Evolutionary conservation across 2,113 vertebrate genomes (phyloP), one percentile per base, ranked within the genome.

Genomic region (Corvus hawaiiensis): DNA sequence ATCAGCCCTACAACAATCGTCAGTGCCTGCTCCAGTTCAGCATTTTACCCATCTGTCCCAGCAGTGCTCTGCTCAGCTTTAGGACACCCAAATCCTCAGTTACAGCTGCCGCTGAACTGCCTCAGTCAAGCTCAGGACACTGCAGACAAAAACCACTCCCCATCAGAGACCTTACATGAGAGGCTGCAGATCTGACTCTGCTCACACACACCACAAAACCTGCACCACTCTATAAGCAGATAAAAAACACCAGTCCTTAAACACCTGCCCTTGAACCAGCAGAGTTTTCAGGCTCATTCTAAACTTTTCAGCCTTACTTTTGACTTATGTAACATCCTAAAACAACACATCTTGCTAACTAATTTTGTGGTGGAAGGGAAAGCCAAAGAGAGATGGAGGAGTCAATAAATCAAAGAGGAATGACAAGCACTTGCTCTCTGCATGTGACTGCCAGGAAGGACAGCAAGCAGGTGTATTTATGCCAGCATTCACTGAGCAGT

Each of bases 11-110:
- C 14, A 62, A n/a, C 46, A 83, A 19, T 27, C 19, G 23, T 59
- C 48, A 6, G 11, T 17, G 3, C 17, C 64, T 35, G 23, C 43
- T 17, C 5, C 28, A 41, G 22, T 13, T 35, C 5, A 44, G 33
- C 1, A 0, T n/a, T 22, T 5, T 43, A 6, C 48, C 24, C 30
- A 16, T 6, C 27, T n/a, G 2, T 21, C 35, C 51, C 51, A 66
- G n/a, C 30, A 80, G 2, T 6, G 28, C 22, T 49, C 76, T 90
- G 41, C 43, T 67, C 30, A 81, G 12, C 49, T 76, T 75, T 11
- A 59, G 27, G 66, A 61, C 11, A 73, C 17, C 16, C n/a, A 84
- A 86, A 61, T 22, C 32, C 32, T 32, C n/a, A 28, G 11, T 44
- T 23, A 58, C 28, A 37, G 5, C 33, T 23, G 17, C 56, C 39